Evolutionary conservation across 2,888 invertebrate genomes (phyloP).

Genomic region (Macrosiphum euphorbiae): DNA sequence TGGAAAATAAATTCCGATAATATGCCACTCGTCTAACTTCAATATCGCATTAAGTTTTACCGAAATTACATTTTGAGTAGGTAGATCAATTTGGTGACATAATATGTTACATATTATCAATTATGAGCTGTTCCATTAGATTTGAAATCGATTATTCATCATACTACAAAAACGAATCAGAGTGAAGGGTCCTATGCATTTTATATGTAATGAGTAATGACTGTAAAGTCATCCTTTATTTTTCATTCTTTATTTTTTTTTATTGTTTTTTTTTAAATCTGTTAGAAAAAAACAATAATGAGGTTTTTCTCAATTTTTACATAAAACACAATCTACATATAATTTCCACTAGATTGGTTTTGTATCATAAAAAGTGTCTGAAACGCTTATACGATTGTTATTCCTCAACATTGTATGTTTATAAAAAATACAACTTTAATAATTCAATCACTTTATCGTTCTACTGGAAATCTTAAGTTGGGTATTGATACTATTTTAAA

Average conservation of each 20-base stretch:
- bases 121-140: not conserved
- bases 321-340: not conserved
- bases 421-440: not conserved
- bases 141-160: not conserved
- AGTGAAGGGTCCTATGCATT: not conserved
- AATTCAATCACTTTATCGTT: not conserved
- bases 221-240: not conserved
- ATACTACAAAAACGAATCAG: not conserved
- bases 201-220: not conserved
- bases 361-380: not conserved
- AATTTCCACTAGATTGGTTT: not conserved
- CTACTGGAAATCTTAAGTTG: not conserved
- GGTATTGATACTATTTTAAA: not conserved
- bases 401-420: not conserved
- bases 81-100: not conserved
- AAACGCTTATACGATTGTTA: not conserved
- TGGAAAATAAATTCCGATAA: not conserved
- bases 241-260: not conserved
- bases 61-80: not conserved
- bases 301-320: not conserved
- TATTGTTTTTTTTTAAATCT: not conserved
- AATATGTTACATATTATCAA: not conserved
- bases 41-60: not conserved
- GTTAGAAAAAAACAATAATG: not conserved
- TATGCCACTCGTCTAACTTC: not conserved